Evolutionary conservation across 1,140 invertebrate species (phyloP).

Genomic region (Pinna nobilis): DNA sequence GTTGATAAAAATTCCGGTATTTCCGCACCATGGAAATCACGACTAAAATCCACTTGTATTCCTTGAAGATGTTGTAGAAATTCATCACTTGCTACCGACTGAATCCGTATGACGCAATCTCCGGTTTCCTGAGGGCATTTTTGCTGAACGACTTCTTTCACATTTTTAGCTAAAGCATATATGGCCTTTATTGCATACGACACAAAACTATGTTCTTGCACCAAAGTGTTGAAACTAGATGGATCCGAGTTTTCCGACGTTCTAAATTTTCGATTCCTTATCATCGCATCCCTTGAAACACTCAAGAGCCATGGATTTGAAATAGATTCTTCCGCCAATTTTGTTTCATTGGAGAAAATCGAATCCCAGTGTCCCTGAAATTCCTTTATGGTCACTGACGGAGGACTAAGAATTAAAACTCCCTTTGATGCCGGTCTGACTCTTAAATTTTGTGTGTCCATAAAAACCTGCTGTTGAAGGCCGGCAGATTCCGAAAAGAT

Average conservation of each 20-base stretch:
- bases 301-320: constrained; percentile 1
- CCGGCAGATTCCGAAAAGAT: constrained; percentile 3
- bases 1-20: no score
- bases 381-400: not conserved
- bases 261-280: not conserved
- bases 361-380: constrained; percentile 1
- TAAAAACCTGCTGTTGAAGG: not conserved
- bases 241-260: not conserved
- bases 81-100: no score
- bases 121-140: not conserved
- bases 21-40: no score
- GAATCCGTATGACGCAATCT: not conserved
- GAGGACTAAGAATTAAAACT: not conserved
- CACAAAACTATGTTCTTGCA: not conserved
- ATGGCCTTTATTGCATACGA: constrained; percentile 7
- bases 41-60: no score
- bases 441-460: not conserved
- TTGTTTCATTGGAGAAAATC: not conserved
- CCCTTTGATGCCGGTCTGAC: constrained; percentile 1
- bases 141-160: not conserved
- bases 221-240: not conserved
- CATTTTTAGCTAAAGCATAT: constrained; percentile 1
- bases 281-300: no score
- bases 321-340: not conserved
- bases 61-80: no score